phyloP scores from a whole-genome alignment of 2,113 vertebrate genomes.

The Pyrgilauda ruficollis region DNA sequence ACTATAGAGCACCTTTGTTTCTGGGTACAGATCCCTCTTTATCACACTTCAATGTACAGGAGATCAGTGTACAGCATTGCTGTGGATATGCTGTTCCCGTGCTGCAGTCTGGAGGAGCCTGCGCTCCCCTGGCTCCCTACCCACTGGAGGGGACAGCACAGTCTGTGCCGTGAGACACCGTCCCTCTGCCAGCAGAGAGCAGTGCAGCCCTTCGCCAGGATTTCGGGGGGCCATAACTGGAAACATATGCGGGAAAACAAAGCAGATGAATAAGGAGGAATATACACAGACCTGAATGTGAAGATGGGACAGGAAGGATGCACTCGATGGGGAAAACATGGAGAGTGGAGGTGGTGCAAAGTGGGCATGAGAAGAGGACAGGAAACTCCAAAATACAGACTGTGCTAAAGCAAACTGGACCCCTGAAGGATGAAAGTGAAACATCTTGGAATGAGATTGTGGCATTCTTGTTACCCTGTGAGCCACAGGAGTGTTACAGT shows the following conservation, averaged over 20 bases:
- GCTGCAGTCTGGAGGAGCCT: neutral
- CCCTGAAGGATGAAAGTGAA: neutral
- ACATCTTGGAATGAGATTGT: neutral
- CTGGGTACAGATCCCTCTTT: neutral
- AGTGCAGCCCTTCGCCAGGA: neutral
- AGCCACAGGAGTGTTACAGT: neutral
- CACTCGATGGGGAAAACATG: neutral
- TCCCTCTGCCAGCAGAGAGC: neutral
- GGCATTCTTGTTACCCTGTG: neutral
- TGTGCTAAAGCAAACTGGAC: neutral
- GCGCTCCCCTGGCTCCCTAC: accelerated
- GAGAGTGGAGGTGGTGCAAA: neutral
- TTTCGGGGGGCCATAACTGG: neutral
- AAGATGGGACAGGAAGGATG: neutral
- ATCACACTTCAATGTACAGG: neutral
- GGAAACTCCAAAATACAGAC: neutral
- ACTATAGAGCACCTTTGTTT: neutral
- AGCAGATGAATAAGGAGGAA: neutral
- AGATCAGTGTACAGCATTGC: neutral
- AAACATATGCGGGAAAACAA: neutral
- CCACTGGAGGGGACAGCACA: accelerated
- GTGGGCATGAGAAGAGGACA: neutral
- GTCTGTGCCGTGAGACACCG: neutral
- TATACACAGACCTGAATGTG: neutral
- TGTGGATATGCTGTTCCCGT: neutral